A percentile compares a stretch with the other conserved stretches of the same genome.
These are phyloP conservation scores for Actinostola sp. DNA, from an alignment of 92 coral and sea anemone species.

Conservation along the genomic window DNA sequence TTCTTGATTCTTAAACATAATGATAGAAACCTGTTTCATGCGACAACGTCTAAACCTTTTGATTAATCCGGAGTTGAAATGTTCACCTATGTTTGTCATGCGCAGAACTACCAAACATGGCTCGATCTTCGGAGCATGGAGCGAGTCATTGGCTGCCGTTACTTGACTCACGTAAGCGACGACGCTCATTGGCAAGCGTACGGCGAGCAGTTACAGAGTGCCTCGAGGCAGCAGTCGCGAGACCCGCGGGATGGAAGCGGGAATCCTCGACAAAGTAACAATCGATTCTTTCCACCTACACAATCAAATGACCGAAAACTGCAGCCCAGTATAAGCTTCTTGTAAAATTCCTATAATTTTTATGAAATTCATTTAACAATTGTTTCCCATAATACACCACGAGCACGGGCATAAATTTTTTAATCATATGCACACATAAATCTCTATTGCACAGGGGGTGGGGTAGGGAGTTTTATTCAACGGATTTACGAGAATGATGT, in stretches of 20 bases:
- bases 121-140: slow-evolving; percentile 93
- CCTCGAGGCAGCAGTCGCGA: slow-evolving; percentile 59
- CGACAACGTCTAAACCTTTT: neutral
- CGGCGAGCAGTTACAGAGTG: slow-evolving; percentile 73
- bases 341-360: slow-evolving; percentile 34
- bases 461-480: slow-evolving; percentile 1
- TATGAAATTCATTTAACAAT: neutral
- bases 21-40: neutral
- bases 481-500: neutral
- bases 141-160: slow-evolving; percentile 90
- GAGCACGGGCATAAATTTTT: neutral
- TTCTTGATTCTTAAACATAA: too few species aligned
- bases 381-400: slow-evolving; percentile 3
- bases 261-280: slow-evolving; percentile 54
- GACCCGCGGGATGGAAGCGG: slow-evolving; percentile 53
- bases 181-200: slow-evolving; percentile 89
- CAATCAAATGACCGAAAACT: slow-evolving; percentile 74
- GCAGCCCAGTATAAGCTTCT: slow-evolving; percentile 86
- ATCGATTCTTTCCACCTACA: slow-evolving; percentile 81
- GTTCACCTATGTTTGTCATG: slow-evolving; percentile 5
- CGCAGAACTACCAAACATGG: slow-evolving; percentile 96
- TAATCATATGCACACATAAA: slow-evolving; percentile 12
- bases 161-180: slow-evolving; percentile 96
- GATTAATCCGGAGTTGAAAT: too few species aligned
- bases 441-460: slow-evolving; percentile 8